Evolutionary conservation across 2,797 vertebrate genomes (phyloP), one percentile per base, ranked within the genome.

Genomic region (Arrhamphus sclerolepis): DNA sequence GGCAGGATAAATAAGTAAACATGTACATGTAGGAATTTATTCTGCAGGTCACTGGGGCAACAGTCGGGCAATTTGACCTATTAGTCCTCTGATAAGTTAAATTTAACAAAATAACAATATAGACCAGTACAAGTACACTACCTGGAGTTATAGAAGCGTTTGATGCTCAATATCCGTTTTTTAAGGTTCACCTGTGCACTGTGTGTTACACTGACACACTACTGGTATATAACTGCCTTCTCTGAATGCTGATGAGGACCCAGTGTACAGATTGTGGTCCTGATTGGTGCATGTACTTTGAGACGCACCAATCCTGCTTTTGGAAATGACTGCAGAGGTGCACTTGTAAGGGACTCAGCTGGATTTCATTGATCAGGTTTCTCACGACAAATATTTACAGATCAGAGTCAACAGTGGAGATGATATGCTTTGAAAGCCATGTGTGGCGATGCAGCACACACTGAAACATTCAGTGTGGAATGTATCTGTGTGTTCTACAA

Each of bases 341-440:
- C 13, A 17, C 7, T 7, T 31, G n/a, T 7, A 6, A n/a, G 4
- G 0, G 1, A 8, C 29, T 63, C 34, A 48, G 16, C 4, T 0
- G n/a, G 41, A 5, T 44, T 43, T 49, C 46, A 57, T 52, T 57
- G 44, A 63, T 43, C 29, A 2, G 41, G 16, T 22, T 44, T 46
- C 5, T 72, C 44, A 4, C 43, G 1, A 28, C 66, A 87, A 86
- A 85, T 85, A 81, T 77, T 84, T 60, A 74, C 66, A 46, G 57
- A 41, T 62, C 62, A 71, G 46, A 70, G 65, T 78, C 66, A 20
- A 21, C 54, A 46, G 6, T 50, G 40, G 26, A 13, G 19, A 46
- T 17, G 9, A 1, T 3, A 19, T 10, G 14, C 40, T n/a, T 44
- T 5, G n/a, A 46, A 26, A 24, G 24, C 20, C 7, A 16, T 9